phyloP scores from a whole-genome alignment of 2,797 vertebrate genomes.

The Enteromius thamalakanensis region DNA sequence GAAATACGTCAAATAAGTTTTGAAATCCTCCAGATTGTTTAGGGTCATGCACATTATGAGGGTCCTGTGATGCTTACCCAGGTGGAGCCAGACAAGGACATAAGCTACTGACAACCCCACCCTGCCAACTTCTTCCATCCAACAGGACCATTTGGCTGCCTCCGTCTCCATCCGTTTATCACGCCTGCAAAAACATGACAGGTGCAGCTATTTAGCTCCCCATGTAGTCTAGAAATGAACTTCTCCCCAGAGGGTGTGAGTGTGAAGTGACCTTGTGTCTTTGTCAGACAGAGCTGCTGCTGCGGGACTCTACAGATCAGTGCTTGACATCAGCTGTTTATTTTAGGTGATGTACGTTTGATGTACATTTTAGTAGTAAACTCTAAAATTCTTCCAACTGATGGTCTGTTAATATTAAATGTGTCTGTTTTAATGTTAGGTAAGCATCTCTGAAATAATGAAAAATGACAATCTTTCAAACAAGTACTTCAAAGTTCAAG shows the following conservation, averaged over 20 bases:
- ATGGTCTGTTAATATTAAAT: not conserved
- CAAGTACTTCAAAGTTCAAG: not conserved
- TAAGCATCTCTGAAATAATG: not conserved
- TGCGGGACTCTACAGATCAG: not conserved
- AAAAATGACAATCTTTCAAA: not conserved
- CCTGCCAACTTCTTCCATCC: slow-evolving; percentile 18
- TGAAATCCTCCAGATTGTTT: not conserved
- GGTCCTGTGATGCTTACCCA: not conserved
- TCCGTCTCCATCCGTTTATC: slow-evolving; percentile 30
- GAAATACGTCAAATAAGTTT: not conserved
- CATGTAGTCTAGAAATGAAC: slow-evolving; percentile 36
- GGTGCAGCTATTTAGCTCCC: slow-evolving; percentile 34
- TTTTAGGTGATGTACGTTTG: not conserved
- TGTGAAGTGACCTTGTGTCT: slow-evolving; percentile 41
- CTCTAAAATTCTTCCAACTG: not conserved
- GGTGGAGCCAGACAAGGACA: not conserved
- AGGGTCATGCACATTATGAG: slow-evolving; percentile 2
- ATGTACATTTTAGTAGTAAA: not conserved
- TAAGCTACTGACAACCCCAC: slow-evolving; percentile 23
- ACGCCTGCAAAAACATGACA: slow-evolving; percentile 22
- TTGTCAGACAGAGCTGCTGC: slow-evolving; percentile 10
- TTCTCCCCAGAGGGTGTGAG: slow-evolving; percentile 9
- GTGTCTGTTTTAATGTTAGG: not conserved
- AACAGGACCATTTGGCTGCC: slow-evolving; percentile 35
- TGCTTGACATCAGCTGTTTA: not conserved